Conservation (phyloP, 2,797 vertebrate species). For the Crocidura indochinensis region DNA sequence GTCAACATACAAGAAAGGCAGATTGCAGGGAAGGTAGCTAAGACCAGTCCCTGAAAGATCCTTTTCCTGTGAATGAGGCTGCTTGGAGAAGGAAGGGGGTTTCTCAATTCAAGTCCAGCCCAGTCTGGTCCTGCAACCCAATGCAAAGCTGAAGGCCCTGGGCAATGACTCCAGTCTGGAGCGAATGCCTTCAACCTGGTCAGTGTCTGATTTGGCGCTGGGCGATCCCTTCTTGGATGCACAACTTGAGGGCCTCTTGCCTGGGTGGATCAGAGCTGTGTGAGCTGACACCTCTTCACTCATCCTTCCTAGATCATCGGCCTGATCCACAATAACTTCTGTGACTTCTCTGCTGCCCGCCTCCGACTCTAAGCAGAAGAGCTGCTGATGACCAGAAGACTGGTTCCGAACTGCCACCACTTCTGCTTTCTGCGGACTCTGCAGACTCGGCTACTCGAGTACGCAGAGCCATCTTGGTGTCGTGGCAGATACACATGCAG, state of each 20-base stretch:
- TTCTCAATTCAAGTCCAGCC: slow-evolving; percentile 59
- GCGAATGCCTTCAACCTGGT: slow-evolving; percentile 69
- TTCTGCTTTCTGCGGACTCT: slow-evolving; percentile 94
- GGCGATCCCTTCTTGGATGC: slow-evolving; percentile 94
- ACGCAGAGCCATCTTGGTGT: slow-evolving; percentile 61
- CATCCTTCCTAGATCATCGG: slow-evolving; percentile 94
- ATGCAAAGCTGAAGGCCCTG: slow-evolving; percentile 44
- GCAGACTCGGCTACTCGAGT: slow-evolving; percentile 89
- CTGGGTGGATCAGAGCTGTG: slow-evolving; percentile 93
- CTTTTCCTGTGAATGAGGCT: slow-evolving; percentile 23
- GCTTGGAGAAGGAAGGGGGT: background rate
- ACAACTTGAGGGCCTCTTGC: slow-evolving; percentile 92
- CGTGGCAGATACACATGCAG: no score
- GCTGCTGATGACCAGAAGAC: slow-evolving; percentile 89
- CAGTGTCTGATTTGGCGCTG: slow-evolving; percentile 93
- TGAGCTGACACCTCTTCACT: slow-evolving; percentile 92
- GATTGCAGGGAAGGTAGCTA: slow-evolving; percentile 23
- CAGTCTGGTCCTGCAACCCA: slow-evolving; percentile 38
- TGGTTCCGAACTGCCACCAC: slow-evolving; percentile 93
- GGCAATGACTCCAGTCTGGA: slow-evolving; percentile 56
- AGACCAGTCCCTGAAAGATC: background rate
- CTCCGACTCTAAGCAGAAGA: slow-evolving; percentile 97
- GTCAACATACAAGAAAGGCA: slow-evolving; percentile 26
- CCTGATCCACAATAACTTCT: slow-evolving; percentile 95
- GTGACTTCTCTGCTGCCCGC: slow-evolving; percentile 94